Evolutionary conservation across 2,888 invertebrate species (phyloP).

Genomic region (Ryuthela nishihirai): DNA sequence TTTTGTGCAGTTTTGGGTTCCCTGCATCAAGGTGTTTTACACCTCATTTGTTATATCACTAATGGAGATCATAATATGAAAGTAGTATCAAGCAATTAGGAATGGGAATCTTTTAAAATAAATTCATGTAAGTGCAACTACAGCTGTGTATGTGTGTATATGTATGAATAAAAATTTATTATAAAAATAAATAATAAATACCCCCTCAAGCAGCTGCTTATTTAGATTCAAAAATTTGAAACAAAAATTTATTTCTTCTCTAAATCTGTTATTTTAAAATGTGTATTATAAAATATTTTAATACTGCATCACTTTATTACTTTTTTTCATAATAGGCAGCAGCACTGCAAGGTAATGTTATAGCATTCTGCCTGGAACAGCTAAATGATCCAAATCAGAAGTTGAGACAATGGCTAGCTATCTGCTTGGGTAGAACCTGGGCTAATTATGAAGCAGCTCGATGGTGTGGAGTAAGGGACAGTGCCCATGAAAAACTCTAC

Average conservation of each 20-base stretch:
- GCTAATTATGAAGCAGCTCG: constrained; percentile 79
- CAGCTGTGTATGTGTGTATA: too few relatives aligned
- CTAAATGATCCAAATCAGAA: constrained; percentile 65
- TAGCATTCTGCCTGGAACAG: constrained; percentile 89
- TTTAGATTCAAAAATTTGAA: too few relatives aligned
- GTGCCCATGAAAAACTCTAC: constrained; percentile 93
- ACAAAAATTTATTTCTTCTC: too few relatives aligned
- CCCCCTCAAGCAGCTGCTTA: too few relatives aligned
- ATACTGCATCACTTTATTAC: neutral
- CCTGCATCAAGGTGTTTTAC: too few relatives aligned
- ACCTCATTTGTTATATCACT: too few relatives aligned
- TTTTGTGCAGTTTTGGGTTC: too few relatives aligned
- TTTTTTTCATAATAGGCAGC: constrained; percentile 60
- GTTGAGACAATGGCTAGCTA: constrained; percentile 70
- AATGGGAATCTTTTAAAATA: too few relatives aligned
- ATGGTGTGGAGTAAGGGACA: constrained; percentile 93
- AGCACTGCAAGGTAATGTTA: constrained; percentile 80
- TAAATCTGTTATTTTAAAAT: neutral
- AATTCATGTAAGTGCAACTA: too few relatives aligned
- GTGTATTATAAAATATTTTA: neutral
- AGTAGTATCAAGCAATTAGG: too few relatives aligned
- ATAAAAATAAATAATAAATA: too few relatives aligned
- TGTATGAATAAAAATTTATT: neutral
- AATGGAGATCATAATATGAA: too few relatives aligned
- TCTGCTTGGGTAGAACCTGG: constrained; percentile 89